Percentiles rank a stretch among this genome's conserved stretches.
Evolutionary conservation across 1,140 invertebrate genomes (phyloP).

Genomic region (Megalopta genalis): DNA sequence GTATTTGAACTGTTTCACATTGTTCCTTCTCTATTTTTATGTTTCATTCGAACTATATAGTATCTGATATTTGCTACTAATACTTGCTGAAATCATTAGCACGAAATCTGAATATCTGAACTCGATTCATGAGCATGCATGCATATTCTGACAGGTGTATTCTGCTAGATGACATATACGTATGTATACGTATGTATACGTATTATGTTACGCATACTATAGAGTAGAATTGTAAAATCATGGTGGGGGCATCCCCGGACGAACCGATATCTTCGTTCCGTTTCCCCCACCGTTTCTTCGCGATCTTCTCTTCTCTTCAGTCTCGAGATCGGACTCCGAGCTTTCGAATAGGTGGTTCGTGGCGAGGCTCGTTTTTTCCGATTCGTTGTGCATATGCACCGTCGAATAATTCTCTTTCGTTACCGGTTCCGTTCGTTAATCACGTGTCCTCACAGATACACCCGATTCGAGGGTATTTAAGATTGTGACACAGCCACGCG

Average conservation of each 20-base stretch:
- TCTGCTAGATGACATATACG: neutral
- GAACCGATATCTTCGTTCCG: constrained; percentile 41
- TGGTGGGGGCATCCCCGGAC: constrained; percentile 25
- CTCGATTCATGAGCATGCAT: too few relatives aligned
- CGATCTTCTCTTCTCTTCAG: constrained; percentile 31
- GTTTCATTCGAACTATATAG: too few relatives aligned
- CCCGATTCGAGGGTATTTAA: neutral
- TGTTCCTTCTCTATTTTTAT: too few relatives aligned
- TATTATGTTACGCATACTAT: neutral
- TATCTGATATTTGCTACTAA: too few relatives aligned
- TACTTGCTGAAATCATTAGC: too few relatives aligned
- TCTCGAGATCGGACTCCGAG: constrained; percentile 61
- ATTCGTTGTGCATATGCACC: neutral
- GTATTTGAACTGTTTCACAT: too few relatives aligned
- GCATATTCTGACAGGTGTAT: neutral
- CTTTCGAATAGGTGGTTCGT: constrained; percentile 43
- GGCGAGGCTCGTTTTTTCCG: constrained; percentile 48
- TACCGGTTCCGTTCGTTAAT: neutral
- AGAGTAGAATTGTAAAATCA: neutral
- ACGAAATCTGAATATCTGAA: too few relatives aligned
- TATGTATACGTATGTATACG: neutral
- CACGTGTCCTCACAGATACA: neutral
- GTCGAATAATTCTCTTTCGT: neutral
- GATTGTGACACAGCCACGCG: too few relatives aligned
- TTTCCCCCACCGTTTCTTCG: constrained; percentile 4